Conservation (phyloP, 2,113 vertebrate genomes). For the Pterophyllum scalare region DNA sequence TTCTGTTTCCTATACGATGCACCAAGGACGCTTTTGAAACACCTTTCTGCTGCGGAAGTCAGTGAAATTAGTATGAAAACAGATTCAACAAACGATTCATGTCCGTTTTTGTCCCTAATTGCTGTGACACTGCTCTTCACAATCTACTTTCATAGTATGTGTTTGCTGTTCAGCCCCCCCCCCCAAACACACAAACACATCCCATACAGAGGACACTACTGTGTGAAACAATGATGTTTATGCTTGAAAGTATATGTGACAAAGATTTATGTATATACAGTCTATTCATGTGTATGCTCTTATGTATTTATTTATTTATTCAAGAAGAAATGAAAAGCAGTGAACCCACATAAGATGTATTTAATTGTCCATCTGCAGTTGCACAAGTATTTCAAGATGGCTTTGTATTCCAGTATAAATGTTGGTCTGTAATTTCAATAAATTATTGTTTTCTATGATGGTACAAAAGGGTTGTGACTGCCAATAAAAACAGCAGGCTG, state of each 20-base stretch:
- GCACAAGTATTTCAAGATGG: constrained; percentile 36
- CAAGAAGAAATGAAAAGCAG: background rate
- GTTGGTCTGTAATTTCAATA: constrained; percentile 54
- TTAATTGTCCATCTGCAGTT: constrained; percentile 9
- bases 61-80: background rate
- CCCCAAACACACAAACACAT: background rate
- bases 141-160: background rate
- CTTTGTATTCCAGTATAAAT: constrained; percentile 17
- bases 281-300: background rate
- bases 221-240: constrained; percentile 20
- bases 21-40: background rate
- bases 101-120: background rate
- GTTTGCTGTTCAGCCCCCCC: background rate
- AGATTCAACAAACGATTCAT: background rate
- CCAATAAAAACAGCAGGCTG: background rate
- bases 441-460: constrained; percentile 73
- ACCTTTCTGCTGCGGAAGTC: background rate
- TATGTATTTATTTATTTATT: constrained; percentile 35
- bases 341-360: background rate
- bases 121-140: background rate
- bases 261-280: background rate
- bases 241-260: constrained; percentile 8
- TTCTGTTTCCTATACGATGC: background rate
- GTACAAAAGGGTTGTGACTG: constrained; percentile 11
- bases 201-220: background rate